A percentile compares a stretch with the other conserved stretches of the same genome.
These are phyloP conservation scores for Chromobotia macracanthus DNA, from an alignment of 2,797 vertebrate species.

Conservation along the genomic window DNA sequence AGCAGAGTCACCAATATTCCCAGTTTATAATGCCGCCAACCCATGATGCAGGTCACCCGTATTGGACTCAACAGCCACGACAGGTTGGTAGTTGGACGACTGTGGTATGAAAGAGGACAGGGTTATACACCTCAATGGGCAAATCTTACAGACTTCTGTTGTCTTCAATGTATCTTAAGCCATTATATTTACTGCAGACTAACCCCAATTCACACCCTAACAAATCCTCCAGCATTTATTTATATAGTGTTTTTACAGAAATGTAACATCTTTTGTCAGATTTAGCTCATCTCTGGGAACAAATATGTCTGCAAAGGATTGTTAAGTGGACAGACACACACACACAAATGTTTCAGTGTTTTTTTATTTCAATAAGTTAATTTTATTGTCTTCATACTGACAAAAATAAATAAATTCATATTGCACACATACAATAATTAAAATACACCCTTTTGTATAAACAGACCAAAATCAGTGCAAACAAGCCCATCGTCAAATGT, in stretches of 20 bases:
- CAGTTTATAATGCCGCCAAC: constrained; percentile 72
- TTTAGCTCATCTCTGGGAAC: too few relatives aligned
- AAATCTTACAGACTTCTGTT: not conserved
- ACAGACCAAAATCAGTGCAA: constrained; percentile 79
- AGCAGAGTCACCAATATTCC: constrained; percentile 63
- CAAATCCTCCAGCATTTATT: too few relatives aligned
- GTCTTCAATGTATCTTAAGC: not conserved
- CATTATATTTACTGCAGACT: not conserved
- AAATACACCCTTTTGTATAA: constrained; percentile 75
- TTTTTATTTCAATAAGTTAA: constrained; percentile 61
- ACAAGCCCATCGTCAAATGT: constrained; percentile 54
- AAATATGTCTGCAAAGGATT: not conserved
- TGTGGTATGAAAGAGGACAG: constrained; percentile 56
- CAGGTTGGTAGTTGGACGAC: constrained; percentile 71
- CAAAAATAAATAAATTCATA: constrained; percentile 65
- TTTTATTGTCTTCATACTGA: constrained; percentile 73
- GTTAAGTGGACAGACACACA: not conserved
- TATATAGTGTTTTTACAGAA: too few relatives aligned
- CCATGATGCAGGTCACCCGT: constrained; percentile 66
- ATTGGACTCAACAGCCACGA: constrained; percentile 72
- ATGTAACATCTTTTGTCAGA: too few relatives aligned
- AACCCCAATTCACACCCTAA: not conserved
- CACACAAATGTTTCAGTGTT: constrained; percentile 16
- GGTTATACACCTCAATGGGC: constrained; percentile 14
- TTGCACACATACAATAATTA: constrained; percentile 71